Conservation (phyloP, 2,888 invertebrate genomes). For the Eupithecia subfuscata region DNA sequence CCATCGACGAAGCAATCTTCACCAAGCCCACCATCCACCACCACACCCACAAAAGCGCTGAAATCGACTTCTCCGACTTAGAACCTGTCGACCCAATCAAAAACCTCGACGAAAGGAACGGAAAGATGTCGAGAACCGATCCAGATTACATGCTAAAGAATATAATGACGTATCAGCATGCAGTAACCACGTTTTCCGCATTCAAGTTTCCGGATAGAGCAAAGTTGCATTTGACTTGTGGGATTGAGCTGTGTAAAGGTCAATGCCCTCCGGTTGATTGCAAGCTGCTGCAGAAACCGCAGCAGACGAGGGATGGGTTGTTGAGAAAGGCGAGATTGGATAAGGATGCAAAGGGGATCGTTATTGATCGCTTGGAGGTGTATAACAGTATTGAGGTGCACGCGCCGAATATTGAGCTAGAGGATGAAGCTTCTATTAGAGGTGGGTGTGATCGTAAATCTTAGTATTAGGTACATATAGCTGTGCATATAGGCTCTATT, state of each 20-base stretch:
- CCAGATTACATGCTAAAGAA: constrained; percentile 74
- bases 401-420: constrained; percentile 90
- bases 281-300: constrained; percentile 72
- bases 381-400: constrained; percentile 92
- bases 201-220: constrained; percentile 93
- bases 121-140: constrained; percentile 65
- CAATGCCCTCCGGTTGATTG: constrained; percentile 86
- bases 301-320: constrained; percentile 76
- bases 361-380: constrained; percentile 88
- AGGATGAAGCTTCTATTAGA: constrained; percentile 83
- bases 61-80: constrained; percentile 71
- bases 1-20: constrained; percentile 87
- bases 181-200: constrained; percentile 88
- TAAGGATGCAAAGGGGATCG: constrained; percentile 82
- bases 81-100: constrained; percentile 66
- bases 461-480: too few relatives aligned
- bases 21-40: constrained; percentile 79
- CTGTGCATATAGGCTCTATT: too few relatives aligned
- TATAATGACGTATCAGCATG: constrained; percentile 81
- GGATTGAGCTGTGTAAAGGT: constrained; percentile 89
- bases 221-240: constrained; percentile 90
- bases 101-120: constrained; percentile 64
- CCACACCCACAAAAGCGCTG: constrained; percentile 68
- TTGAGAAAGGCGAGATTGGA: constrained; percentile 76
- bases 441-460: constrained; percentile 54